Percentiles rank a stretch among this genome's conserved stretches.
phyloP scores from a whole-genome alignment of 2,888 invertebrate species.

The Ormyrus rosae region DNA sequence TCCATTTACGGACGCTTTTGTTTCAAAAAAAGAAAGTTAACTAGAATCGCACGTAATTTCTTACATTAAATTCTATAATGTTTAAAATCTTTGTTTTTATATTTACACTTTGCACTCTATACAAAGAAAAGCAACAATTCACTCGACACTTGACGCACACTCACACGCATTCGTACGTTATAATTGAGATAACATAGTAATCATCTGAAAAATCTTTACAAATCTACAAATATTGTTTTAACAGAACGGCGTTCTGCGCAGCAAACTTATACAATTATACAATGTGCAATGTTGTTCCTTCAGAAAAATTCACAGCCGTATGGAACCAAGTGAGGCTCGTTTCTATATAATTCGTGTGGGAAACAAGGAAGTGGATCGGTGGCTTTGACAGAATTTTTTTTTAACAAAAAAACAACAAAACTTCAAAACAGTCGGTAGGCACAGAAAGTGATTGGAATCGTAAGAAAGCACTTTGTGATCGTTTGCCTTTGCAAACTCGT shows the following conservation, averaged over 20 bases:
- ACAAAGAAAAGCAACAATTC: constrained; percentile 38
- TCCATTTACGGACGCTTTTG: constrained; percentile 24
- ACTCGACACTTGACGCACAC: not conserved
- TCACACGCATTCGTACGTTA: constrained; percentile 35
- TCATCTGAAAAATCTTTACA: constrained; percentile 36
- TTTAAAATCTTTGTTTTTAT: constrained; percentile 30
- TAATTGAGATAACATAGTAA: constrained; percentile 34
- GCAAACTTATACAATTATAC: constrained; percentile 58
- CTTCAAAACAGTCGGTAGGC: constrained; percentile 1
- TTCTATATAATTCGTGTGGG: constrained; percentile 16
- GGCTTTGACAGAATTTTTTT: not conserved
- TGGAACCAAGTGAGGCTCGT: constrained; percentile 67
- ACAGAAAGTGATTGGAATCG: constrained; percentile 2
- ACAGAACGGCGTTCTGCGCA: constrained; percentile 30
- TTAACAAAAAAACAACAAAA: constrained; percentile 2
- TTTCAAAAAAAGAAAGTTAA: constrained; percentile 32
- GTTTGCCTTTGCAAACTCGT: constrained; percentile 27
- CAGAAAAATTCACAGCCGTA: constrained; percentile 74
- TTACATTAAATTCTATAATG: constrained; percentile 40
- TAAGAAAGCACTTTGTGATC: not conserved
- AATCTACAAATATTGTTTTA: constrained; percentile 42
- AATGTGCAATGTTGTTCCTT: constrained; percentile 70
- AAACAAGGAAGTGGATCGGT: constrained; percentile 10
- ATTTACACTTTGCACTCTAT: constrained; percentile 47
- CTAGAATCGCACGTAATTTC: constrained; percentile 26